Base-by-base conservation (phyloP, 1,140 invertebrate species). In the Bombyx mori region DNA sequence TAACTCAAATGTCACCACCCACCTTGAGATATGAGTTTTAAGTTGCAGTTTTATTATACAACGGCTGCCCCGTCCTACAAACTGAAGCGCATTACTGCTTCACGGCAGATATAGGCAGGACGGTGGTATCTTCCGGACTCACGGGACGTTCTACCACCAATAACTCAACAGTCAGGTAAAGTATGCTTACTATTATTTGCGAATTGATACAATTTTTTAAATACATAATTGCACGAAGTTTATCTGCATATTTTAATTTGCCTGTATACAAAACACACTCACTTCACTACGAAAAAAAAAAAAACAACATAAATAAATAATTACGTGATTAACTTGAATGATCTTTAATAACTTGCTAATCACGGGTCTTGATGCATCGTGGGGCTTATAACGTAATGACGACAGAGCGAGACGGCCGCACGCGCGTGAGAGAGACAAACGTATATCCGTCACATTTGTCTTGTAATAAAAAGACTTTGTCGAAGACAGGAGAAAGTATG, bases 261-360 rank as follows among this genome's bases (percentile, higher is more conserved):
- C 73, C 79, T 77, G 56, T 7, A 51, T 63, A 79, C 75, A 85
- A 85, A 85, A 81, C 78, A 79, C 74, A 82, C 82, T 77, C 68
- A 72, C 63, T 60, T 78, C 66, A 74, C 4, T 35, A 35, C 26
- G 4, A 35, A 35, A 35, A 35, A 35, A 35, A 35, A 35, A 35
- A 1, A 35, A 35, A 79, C 77, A 85, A 80, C 79, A 85, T 77
- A 85, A 85, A 85, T 85, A 85, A 85, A 85, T 85, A 85, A 85
- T 82, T 78, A 79, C 76, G 76, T 78, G 79, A 82, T 85, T 81
- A 82, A 77, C 74, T 79, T 82, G 82, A 85, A 85, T 82, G 78
- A 74, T 68, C 69, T 79, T 79, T 85, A 85, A 85, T 85, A 78
- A 81, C 70, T 67, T 69, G 79, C 78, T 85, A 82, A 85, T 85